These are phyloP conservation scores for Crambe crambe DNA, from an alignment of 37 sponge, comb jelly and placozoan species.

Conservation along the genomic window DNA sequence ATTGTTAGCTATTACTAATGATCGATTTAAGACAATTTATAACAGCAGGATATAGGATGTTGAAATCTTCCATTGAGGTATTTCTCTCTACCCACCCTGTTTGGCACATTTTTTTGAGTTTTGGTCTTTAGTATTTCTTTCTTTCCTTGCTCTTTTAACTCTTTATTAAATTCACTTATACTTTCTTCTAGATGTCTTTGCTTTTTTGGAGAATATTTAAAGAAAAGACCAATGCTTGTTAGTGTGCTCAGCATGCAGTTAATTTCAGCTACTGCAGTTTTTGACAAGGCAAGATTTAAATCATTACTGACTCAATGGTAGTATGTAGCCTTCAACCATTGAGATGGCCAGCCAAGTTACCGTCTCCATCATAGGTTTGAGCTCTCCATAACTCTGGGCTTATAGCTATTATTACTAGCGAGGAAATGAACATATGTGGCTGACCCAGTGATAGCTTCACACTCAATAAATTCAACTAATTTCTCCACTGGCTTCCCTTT, in stretches of 20 bases:
- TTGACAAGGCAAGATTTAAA: background rate
- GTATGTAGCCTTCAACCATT: background rate
- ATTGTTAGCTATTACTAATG: background rate
- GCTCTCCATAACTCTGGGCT: no score
- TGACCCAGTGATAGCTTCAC: no score
- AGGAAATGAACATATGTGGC: no score
- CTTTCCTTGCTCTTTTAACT: background rate
- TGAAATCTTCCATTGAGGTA: background rate
- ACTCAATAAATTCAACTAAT: no score
- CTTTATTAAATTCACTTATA: background rate
- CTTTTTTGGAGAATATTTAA: background rate
- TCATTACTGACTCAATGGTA: background rate
- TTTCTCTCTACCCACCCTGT: background rate
- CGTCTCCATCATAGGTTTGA: no score
- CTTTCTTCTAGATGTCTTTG: background rate
- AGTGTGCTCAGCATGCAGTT: background rate
- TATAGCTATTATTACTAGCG: no score
- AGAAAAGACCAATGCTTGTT: background rate
- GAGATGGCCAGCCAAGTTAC: no score
- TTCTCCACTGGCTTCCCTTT: no score
- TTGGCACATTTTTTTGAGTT: background rate
- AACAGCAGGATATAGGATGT: background rate
- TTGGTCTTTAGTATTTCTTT: background rate
- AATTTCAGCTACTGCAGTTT: background rate
- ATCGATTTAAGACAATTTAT: no score